Conservation (phyloP, 2,797 vertebrate species). For the Peromyscus nudipes region DNA sequence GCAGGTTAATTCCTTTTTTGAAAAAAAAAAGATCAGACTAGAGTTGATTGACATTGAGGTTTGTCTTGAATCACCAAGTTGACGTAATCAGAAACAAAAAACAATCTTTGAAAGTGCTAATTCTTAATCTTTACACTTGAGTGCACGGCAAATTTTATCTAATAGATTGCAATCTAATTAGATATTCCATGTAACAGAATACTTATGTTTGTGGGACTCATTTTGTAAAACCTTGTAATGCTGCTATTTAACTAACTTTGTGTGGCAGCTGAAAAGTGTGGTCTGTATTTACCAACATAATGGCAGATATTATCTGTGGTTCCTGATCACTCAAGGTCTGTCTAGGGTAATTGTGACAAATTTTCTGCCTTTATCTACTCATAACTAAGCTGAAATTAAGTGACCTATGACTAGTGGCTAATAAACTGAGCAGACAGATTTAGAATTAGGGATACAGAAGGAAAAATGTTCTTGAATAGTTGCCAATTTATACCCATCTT, state of each 20-base stretch:
- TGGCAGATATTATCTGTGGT: neutral
- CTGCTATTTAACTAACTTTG: neutral
- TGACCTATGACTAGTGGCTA: neutral
- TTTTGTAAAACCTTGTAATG: neutral
- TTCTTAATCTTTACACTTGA: neutral
- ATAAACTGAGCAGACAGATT: neutral
- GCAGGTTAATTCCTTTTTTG: neutral
- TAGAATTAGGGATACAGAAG: neutral
- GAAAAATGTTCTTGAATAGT: neutral
- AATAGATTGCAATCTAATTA: neutral
- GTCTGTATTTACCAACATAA: neutral
- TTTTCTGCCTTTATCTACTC: neutral
- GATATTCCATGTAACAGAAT: neutral
- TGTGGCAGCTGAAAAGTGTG: neutral
- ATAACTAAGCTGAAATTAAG: conserved; percentile 4
- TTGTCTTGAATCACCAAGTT: neutral
- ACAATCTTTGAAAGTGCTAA: neutral
- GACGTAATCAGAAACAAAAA: neutral
- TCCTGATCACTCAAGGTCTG: neutral
- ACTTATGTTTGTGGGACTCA: neutral
- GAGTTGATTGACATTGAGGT: neutral
- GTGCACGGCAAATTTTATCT: neutral
- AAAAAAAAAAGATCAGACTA: neutral
- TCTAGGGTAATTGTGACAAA: neutral
- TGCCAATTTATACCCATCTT: neutral